These are phyloP conservation scores for Patella caerulea DNA, from an alignment of 2,888 invertebrate genomes.

Conservation along the genomic window DNA sequence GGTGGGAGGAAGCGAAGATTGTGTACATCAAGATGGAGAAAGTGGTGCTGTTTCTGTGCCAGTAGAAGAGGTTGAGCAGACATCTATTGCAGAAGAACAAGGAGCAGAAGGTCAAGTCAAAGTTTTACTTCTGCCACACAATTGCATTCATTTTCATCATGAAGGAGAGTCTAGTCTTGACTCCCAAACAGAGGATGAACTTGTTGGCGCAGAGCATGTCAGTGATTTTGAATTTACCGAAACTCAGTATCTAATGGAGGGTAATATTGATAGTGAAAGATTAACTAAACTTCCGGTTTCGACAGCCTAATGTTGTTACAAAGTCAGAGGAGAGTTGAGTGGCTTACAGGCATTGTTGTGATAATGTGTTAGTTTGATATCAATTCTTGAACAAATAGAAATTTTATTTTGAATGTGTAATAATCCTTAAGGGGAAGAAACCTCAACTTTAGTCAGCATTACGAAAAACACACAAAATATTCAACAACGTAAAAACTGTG, in stretches of 20 bases:
- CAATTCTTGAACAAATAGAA: no score
- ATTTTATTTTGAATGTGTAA: no score
- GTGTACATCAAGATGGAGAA: conserved; percentile 57
- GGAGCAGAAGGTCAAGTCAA: conserved; percentile 52
- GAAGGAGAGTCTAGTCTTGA: conserved; percentile 15
- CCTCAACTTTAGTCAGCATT: no score
- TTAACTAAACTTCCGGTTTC: no score
- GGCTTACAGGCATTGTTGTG: no score
- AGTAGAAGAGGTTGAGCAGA: conserved; percentile 51
- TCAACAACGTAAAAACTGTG: no score
- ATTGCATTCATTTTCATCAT: conserved; percentile 37
- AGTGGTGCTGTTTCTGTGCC: conserved; percentile 50
- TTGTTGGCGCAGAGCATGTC: conserved; percentile 24
- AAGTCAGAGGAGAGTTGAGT: no score
- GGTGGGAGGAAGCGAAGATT: conserved; percentile 63
- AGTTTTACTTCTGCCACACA: conserved; percentile 54
- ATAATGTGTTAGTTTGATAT: no score
- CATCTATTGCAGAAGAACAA: conserved; percentile 56
- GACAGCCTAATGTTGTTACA: no score
- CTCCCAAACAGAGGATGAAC: conserved; percentile 10
- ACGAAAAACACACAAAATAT: no score
- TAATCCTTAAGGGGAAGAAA: no score
- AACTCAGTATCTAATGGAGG: conserved; percentile 53
- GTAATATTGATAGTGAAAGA: conserved; percentile 17
- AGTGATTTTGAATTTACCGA: conserved; percentile 55